phyloP scores from a whole-genome alignment of 2,888 invertebrate species.

The Tinea semifulvella region DNA sequence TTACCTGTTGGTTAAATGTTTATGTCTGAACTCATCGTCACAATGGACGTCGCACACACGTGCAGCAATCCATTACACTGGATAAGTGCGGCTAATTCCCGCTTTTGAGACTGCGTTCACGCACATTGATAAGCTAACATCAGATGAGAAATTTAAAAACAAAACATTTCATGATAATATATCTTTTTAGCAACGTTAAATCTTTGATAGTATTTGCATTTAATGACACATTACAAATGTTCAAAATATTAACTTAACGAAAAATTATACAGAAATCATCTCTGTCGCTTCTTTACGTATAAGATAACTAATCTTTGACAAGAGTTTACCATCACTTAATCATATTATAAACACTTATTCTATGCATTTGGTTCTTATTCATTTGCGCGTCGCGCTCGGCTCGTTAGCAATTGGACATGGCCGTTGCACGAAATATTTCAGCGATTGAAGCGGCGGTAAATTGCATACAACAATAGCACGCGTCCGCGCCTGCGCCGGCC shows the following conservation, averaged over 20 bases:
- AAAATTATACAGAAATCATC: too few species aligned
- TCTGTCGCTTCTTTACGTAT: background rate
- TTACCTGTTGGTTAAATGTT: constrained; percentile 1
- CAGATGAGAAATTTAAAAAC: constrained; percentile 29
- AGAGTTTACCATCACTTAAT: constrained; percentile 12
- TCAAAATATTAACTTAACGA: too few species aligned
- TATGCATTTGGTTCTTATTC: constrained; percentile 58
- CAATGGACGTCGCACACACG: constrained; percentile 38
- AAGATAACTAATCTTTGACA: constrained; percentile 4
- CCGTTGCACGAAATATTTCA: constrained; percentile 66
- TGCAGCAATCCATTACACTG: constrained; percentile 47
- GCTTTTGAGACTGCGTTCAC: constrained; percentile 33
- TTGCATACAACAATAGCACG: constrained; percentile 58
- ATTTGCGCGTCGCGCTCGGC: constrained; percentile 61
- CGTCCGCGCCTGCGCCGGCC: constrained; percentile 30
- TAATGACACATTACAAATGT: too few species aligned
- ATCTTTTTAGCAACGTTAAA: too few species aligned
- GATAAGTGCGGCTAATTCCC: constrained; percentile 60
- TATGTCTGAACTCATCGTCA: constrained; percentile 20
- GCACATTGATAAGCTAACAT: constrained; percentile 30
- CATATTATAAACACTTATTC: constrained; percentile 27
- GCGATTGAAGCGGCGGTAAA: constrained; percentile 63
- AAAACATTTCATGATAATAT: too few species aligned
- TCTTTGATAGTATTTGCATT: too few species aligned
- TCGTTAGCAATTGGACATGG: constrained; percentile 67